Conservation (phyloP, 2,113 vertebrate species). For the Grammomys surdaster region DNA sequence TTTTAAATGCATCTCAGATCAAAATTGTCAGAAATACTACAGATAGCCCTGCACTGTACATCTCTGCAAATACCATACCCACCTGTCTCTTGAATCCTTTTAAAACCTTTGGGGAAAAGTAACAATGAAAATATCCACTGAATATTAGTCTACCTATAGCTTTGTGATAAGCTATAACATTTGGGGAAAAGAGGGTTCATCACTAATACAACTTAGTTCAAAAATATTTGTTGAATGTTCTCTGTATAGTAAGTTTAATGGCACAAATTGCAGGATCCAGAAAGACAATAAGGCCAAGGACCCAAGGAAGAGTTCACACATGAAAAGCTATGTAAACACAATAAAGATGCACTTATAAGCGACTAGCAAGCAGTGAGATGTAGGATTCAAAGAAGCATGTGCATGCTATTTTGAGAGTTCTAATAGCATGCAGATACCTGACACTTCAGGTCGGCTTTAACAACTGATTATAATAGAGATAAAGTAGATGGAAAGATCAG, state of each 20-base stretch:
- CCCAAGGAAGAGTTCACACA: background rate
- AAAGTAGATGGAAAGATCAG: background rate
- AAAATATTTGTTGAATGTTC: background rate
- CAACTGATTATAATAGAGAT: background rate
- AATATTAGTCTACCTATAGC: constrained; percentile 42
- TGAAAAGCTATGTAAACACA: background rate
- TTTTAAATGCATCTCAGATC: constrained; percentile 81
- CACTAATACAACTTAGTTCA: background rate
- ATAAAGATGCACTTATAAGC: background rate
- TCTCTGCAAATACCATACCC: no score
- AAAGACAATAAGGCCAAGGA: background rate
- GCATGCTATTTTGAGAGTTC: background rate
- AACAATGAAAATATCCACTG: constrained; percentile 69
- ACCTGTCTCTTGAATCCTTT: constrained; percentile 77
- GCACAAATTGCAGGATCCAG: background rate
- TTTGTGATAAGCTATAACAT: background rate
- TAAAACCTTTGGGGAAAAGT: constrained; percentile 51
- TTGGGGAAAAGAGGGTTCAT: background rate
- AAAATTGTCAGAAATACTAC: constrained; percentile 79
- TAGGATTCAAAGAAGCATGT: background rate
- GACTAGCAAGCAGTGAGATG: background rate
- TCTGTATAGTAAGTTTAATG: background rate
- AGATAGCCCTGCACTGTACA: constrained; percentile 27
- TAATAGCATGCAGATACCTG: background rate
- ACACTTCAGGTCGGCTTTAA: background rate